Evolutionary conservation across 2,113 vertebrate species (phyloP), one percentile per base, ranked within the genome.

Genomic region (Himantopus leucocephalus): DNA sequence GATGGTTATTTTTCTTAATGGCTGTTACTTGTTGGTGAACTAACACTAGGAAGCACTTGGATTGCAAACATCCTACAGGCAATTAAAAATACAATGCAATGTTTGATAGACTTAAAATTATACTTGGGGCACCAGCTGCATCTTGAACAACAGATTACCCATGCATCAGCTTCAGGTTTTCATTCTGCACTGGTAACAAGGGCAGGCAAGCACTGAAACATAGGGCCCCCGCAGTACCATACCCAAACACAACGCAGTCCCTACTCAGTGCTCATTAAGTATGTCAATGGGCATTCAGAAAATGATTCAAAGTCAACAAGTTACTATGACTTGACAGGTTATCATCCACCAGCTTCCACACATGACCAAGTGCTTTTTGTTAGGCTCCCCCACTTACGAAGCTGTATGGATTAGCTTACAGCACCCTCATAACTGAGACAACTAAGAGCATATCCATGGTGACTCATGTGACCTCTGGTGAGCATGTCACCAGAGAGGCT

Each of bases 381-480:
- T 43, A 71, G 27, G n/a, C 29, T 66, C 17, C 21, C n/a, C 4
- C 27, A 21, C 13, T 30, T 60, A 47, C 0, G 16, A 45, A 81
- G 39, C 34, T 85, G 9, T 26, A 23, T 24, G 52, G 27, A 56
- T 71, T 32, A 67, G 17, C 4, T 71, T n/a, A 60, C 22, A 60
- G 8, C 30, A 70, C 41, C 12, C 30, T 63, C 24, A 10, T 7
- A 32, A 21, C 8, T 10, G 53, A 60, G 53, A 55, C 1, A 6
- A 26, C 30, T 16, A 18, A 53, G 30, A 88, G 19, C 43, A 37
- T 16, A 30, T 19, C 26, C 20, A 8, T 1, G 4, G 41, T 43
- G 37, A 47, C 26, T 12, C 24, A 20, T 0, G 14, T 5, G 17
- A 27, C 8, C 24, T 35, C 9, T 5, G 24, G 34, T 7, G 5